Conservation (phyloP, 1,140 invertebrate species). For the Phthorimaea operculella region DNA sequence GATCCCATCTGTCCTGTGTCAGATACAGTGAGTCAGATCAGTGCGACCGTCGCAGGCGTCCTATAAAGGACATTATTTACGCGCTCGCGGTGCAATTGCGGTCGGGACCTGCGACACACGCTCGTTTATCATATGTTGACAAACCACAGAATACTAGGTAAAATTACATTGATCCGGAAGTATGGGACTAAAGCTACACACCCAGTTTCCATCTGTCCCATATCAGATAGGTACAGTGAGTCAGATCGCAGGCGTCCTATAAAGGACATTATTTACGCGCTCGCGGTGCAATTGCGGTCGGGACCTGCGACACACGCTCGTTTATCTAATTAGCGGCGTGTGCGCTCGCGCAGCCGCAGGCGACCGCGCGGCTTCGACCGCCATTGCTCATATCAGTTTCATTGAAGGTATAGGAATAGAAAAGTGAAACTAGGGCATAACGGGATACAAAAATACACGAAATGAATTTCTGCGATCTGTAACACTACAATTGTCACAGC, state of each 20-base stretch:
- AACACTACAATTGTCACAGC: too few relatives aligned
- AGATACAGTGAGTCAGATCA: conserved; percentile 39
- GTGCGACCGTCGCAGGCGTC: conserved; percentile 31
- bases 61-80: conserved; percentile 58
- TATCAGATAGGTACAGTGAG: too few relatives aligned
- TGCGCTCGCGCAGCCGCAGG: not conserved
- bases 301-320: conserved; percentile 57
- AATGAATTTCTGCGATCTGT: too few relatives aligned
- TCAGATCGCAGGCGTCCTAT: conserved; percentile 41
- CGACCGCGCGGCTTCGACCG: not conserved
- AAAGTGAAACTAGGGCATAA: too few relatives aligned
- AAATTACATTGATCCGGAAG: too few relatives aligned
- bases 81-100: conserved; percentile 56
- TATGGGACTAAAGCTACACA: too few relatives aligned
- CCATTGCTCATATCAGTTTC: too few relatives aligned
- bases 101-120: conserved; percentile 57
- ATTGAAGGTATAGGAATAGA: too few relatives aligned
- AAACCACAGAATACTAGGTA: too few relatives aligned
- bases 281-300: conserved; percentile 58
- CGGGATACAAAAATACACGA: too few relatives aligned
- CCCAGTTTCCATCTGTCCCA: too few relatives aligned
- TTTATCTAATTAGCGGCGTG: conserved; percentile 56
- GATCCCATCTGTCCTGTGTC: too few relatives aligned
- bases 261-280: conserved; percentile 56
- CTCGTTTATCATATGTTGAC: conserved; percentile 61